Conservation (phyloP, 1,140 invertebrate genomes). For the Trichonephila clavata region DNA sequence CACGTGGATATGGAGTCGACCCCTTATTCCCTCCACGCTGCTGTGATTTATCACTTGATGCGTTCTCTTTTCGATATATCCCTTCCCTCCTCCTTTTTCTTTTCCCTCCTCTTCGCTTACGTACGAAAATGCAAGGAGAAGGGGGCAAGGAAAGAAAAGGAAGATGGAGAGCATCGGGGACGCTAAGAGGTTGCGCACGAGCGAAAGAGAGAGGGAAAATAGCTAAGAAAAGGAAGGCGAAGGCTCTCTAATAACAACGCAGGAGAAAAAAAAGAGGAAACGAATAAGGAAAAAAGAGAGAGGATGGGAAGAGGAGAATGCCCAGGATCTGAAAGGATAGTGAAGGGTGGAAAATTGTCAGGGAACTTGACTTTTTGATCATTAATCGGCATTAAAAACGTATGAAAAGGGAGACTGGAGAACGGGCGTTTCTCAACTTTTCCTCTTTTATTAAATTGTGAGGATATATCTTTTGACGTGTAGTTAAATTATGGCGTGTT, state of each 20-base stretch:
- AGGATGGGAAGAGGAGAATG: not conserved
- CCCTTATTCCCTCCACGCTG: slow-evolving; percentile 8
- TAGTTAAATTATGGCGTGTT: slow-evolving; percentile 31
- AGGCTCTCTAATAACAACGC: slow-evolving; percentile 34
- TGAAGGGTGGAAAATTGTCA: slow-evolving; percentile 43
- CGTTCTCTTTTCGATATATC: slow-evolving; percentile 69
- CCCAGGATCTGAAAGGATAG: not conserved
- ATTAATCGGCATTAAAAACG: slow-evolving; percentile 63
- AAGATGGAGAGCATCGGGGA: slow-evolving; percentile 53
- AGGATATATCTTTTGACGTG: slow-evolving; percentile 39
- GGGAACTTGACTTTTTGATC: slow-evolving; percentile 59
- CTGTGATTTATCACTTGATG: slow-evolving; percentile 70
- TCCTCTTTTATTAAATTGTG: slow-evolving; percentile 41
- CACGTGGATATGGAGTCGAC: not conserved
- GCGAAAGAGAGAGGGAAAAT: not conserved
- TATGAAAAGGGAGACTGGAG: slow-evolving; percentile 38
- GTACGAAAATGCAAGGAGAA: not conserved
- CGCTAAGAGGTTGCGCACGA: slow-evolving; percentile 60
- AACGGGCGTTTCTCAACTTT: slow-evolving; percentile 22
- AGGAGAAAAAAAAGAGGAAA: not conserved
- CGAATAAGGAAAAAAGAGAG: not conserved
- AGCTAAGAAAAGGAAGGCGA: slow-evolving; percentile 19
- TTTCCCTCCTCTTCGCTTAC: not conserved
- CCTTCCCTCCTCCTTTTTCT: not conserved
- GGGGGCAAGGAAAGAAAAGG: not conserved